These are phyloP conservation scores for Pygoscelis adeliae DNA, from an alignment of 2,113 vertebrate species.

Conservation along the genomic window DNA sequence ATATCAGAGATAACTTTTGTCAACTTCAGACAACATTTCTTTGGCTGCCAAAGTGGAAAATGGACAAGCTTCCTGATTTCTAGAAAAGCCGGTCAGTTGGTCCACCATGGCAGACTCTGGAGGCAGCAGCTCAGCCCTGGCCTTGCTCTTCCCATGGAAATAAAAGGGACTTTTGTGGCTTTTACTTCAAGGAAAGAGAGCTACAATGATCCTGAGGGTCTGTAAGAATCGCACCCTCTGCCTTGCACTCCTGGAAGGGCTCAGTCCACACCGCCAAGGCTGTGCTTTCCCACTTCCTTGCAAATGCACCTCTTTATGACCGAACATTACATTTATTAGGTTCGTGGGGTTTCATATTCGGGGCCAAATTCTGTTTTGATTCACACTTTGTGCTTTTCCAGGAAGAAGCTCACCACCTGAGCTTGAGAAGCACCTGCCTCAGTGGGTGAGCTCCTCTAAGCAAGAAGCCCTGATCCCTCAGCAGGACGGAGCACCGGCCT, in stretches of 20 bases:
- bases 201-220: background rate
- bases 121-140: background rate
- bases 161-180: background rate
- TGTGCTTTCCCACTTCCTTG: background rate
- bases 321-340: background rate
- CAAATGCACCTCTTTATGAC: background rate
- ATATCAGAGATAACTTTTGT: background rate
- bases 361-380: background rate
- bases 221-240: background rate
- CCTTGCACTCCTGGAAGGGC: background rate
- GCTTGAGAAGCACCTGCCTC: background rate
- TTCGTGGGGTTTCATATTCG: background rate
- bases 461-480: accelerated
- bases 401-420: background rate
- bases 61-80: background rate
- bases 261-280: accelerated
- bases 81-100: background rate
- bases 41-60: background rate
- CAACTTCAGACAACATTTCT: background rate
- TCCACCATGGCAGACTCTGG: background rate
- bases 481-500: background rate
- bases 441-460: background rate
- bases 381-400: background rate
- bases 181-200: background rate
- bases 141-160: background rate